phyloP scores from a whole-genome alignment of 2,113 vertebrate genomes.

The Lampris incognitus region DNA sequence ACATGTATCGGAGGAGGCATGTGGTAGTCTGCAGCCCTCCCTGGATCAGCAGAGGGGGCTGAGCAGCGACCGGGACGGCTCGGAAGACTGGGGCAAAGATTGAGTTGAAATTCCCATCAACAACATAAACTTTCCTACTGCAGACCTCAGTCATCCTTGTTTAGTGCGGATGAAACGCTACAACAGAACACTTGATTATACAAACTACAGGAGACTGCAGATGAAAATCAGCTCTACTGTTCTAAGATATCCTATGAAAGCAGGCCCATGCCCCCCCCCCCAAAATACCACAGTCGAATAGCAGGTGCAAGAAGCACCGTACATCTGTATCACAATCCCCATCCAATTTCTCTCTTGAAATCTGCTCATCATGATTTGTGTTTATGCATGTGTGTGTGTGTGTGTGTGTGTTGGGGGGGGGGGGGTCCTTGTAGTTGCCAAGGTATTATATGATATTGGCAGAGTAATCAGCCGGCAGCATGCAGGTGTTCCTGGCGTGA shows the following conservation, averaged over 20 bases:
- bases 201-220: not conserved
- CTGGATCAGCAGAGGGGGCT: no score
- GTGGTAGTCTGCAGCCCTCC: no score
- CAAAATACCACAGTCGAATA: slow-evolving; percentile 29
- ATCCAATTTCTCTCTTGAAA: slow-evolving; percentile 31
- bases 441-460: slow-evolving; percentile 38
- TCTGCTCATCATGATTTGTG: slow-evolving; percentile 36
- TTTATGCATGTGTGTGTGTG: slow-evolving; percentile 28
- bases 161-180: no score
- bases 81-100: no score
- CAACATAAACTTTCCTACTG: no score
- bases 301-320: slow-evolving; percentile 39
- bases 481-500: slow-evolving; percentile 48
- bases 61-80: no score
- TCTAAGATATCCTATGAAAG: slow-evolving; percentile 45
- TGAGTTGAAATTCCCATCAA: no score
- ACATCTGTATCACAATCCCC: slow-evolving; percentile 42
- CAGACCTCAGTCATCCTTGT: no score
- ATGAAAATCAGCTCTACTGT: slow-evolving; percentile 8
- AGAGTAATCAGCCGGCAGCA: slow-evolving; percentile 38
- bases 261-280: not conserved
- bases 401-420: slow-evolving; percentile 19
- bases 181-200: not conserved
- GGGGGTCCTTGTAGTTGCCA: slow-evolving; percentile 12
- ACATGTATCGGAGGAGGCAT: no score